These are phyloP conservation scores for Uropetala carovei DNA, from an alignment of 2,888 invertebrate species.

Conservation along the genomic window DNA sequence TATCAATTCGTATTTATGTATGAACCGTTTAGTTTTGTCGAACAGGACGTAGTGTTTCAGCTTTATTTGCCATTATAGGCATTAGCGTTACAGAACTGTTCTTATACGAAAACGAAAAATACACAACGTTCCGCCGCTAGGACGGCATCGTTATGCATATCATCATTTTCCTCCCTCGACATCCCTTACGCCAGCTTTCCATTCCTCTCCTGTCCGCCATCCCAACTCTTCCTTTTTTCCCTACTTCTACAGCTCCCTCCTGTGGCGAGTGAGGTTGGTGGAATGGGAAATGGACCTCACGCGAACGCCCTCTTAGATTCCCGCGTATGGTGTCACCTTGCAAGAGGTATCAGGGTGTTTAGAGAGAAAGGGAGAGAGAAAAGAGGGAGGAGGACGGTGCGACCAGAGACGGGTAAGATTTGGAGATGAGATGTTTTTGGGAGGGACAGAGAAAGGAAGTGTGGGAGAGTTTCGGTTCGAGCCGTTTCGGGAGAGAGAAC, in stretches of 20 bases:
- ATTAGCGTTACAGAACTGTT: neutral
- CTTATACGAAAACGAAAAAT: neutral
- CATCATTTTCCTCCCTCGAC: neutral
- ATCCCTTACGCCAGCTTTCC: neutral
- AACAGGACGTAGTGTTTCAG: neutral
- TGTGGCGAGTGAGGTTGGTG: no score
- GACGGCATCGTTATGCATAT: neutral
- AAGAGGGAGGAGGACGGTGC: neutral
- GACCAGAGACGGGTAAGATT: no score
- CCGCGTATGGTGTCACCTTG: neutral
- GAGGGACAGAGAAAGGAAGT: neutral
- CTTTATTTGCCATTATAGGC: no score
- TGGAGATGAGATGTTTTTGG: neutral
- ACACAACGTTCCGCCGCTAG: neutral
- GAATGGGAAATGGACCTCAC: neutral
- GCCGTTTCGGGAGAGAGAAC: neutral
- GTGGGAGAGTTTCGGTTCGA: neutral
- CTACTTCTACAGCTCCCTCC: neutral
- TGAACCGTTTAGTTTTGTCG: neutral
- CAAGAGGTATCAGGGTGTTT: neutral
- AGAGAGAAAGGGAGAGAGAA: neutral
- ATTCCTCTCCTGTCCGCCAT: neutral
- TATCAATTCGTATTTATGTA: neutral
- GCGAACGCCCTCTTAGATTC: neutral
- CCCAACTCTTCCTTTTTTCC: neutral